phyloP scores from a whole-genome alignment of 2,888 invertebrate genomes.

The Oeneis ivallda region DNA sequence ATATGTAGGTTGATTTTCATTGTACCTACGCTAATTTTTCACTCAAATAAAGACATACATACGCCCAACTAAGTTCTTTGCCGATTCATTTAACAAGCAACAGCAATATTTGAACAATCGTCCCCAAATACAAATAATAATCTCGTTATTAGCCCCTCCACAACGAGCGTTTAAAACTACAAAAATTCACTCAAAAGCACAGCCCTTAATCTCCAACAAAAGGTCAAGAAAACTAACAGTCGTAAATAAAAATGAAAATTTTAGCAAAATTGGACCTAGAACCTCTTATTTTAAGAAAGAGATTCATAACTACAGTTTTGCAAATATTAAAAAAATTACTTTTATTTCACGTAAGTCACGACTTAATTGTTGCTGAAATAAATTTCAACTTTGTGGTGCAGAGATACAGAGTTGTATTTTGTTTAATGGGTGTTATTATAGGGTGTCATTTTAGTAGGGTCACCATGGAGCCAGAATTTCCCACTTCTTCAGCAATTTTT shows the following conservation, averaged over 20 bases:
- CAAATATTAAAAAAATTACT: conserved; percentile 44
- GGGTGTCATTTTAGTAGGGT: conserved; percentile 35
- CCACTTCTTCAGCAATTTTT: background rate
- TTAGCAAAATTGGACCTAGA: conserved; percentile 41
- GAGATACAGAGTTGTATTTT: conserved; percentile 35
- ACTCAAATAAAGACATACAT: conserved; percentile 41
- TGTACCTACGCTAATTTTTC: conserved; percentile 25
- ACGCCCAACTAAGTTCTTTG: conserved; percentile 41
- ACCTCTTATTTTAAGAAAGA: accelerated
- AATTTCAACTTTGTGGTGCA: conserved; percentile 26
- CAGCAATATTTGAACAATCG: conserved; percentile 67
- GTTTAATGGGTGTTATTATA: conserved; percentile 18
- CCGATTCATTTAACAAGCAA: conserved; percentile 59
- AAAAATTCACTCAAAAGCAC: conserved; percentile 62
- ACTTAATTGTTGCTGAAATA: conserved; percentile 24
- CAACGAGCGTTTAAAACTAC: conserved; percentile 66
- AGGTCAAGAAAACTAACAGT: conserved; percentile 28
- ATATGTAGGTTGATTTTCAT: too few species aligned
- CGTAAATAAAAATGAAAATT: conserved; percentile 24
- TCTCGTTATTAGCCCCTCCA: conserved; percentile 57
- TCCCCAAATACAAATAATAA: conserved; percentile 63
- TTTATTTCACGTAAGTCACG: conserved; percentile 48
- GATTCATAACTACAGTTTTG: conserved; percentile 3
- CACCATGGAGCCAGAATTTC: background rate
- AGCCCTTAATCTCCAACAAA: conserved; percentile 49